Evolutionary conservation across 2,888 invertebrate genomes (phyloP).

Genomic region (Pseudolycoriella hygida): DNA sequence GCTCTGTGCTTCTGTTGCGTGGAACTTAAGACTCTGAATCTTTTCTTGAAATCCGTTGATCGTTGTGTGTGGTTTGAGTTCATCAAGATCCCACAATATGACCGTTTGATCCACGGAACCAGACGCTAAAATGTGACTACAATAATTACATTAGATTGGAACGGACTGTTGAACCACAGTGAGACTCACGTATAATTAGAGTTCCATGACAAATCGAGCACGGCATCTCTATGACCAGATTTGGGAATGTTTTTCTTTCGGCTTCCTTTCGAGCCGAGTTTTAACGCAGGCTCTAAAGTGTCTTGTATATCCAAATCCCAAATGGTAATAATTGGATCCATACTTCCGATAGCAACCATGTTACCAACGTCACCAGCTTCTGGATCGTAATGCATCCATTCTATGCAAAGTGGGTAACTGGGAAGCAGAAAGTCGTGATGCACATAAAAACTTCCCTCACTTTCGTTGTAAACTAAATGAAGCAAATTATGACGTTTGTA

Average conservation of each 20-base stretch:
- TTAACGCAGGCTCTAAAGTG: constrained; percentile 72
- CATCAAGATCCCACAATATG: constrained; percentile 82
- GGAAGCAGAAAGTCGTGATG: constrained; percentile 87
- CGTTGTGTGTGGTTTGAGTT: constrained; percentile 54
- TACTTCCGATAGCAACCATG: constrained; percentile 80
- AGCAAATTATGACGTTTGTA: constrained; percentile 4
- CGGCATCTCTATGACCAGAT: constrained; percentile 75
- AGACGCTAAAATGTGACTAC: constrained; percentile 75
- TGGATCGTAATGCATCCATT: constrained; percentile 83
- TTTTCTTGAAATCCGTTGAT: constrained; percentile 61
- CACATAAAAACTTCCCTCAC: constrained; percentile 74
- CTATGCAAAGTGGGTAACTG: constrained; percentile 78
- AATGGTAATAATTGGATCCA: constrained; percentile 85
- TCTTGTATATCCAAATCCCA: constrained; percentile 95
- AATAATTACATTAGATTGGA: constrained; percentile 11
- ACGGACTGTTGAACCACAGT: constrained; percentile 9
- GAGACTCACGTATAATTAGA: constrained; percentile 40
- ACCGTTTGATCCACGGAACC: constrained; percentile 81
- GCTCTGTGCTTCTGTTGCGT: constrained; percentile 64
- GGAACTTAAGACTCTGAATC: constrained; percentile 72
- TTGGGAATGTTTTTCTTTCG: constrained; percentile 52
- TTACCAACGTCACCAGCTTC: constrained; percentile 54
- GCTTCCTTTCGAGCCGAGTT: constrained; percentile 53
- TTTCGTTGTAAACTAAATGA: constrained; percentile 85
- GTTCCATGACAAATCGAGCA: constrained; percentile 86